Conservation (phyloP, 2,888 invertebrate genomes). For the Ceriagrion tenellum region DNA sequence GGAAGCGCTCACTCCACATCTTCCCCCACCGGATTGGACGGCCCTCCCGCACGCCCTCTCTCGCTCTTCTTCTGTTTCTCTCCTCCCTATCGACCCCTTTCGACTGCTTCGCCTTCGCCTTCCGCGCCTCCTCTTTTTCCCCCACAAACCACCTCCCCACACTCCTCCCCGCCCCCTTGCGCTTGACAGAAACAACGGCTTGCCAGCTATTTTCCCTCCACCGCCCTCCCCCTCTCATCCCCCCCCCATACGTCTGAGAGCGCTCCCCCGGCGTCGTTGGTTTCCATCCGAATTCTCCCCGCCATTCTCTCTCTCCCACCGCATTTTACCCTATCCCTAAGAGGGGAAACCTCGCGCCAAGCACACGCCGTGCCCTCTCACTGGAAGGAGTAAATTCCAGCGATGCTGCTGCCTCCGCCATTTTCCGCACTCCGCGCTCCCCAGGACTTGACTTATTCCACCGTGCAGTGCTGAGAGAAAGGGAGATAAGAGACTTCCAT, state of each 20-base stretch:
- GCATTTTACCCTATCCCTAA: background rate
- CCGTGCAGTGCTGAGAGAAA: too few species aligned
- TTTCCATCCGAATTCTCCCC: background rate
- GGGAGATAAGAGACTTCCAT: too few species aligned
- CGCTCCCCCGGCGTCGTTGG: background rate
- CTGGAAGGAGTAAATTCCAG: background rate
- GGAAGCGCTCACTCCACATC: background rate
- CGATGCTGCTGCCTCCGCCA: background rate
- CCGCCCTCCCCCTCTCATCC: too few species aligned
- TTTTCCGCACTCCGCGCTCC: background rate
- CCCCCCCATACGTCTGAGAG: background rate
- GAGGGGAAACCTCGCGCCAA: background rate
- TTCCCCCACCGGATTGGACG: background rate
- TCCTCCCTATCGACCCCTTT: background rate
- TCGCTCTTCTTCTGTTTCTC: background rate
- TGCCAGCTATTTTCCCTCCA: conserved; percentile 7
- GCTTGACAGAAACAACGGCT: conserved; percentile 24
- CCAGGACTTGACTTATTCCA: too few species aligned
- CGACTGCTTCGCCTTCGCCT: background rate
- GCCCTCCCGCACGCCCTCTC: background rate
- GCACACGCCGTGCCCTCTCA: background rate
- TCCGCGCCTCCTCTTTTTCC: background rate
- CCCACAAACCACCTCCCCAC: background rate
- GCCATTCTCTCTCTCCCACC: background rate
- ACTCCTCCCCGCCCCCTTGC: background rate